Evolutionary conservation across 2,888 invertebrate genomes (phyloP).

Genomic region (Hypolimnas misippus): DNA sequence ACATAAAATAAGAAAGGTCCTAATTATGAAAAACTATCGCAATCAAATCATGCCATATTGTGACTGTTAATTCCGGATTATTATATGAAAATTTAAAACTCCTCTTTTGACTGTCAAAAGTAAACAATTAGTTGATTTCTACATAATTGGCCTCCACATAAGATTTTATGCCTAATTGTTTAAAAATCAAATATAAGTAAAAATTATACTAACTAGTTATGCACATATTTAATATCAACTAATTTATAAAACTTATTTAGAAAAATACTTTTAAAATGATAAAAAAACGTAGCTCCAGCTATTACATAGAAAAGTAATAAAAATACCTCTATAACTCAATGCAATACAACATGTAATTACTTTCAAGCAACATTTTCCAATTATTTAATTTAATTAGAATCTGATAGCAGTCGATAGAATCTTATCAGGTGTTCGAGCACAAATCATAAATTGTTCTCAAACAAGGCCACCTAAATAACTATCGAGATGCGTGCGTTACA

Average conservation of each 20-base stretch:
- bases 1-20: too few relatives aligned
- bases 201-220: too few relatives aligned
- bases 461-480: constrained; percentile 63
- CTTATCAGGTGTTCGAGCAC: constrained; percentile 48
- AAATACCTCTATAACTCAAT: constrained; percentile 11
- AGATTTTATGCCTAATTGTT: too few relatives aligned
- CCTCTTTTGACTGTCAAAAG: too few relatives aligned
- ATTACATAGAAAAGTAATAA: not conserved
- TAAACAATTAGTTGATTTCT: too few relatives aligned
- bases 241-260: not conserved
- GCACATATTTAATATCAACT: too few relatives aligned
- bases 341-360: constrained; percentile 17
- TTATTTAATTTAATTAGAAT: constrained; percentile 35
- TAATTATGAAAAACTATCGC: too few relatives aligned
- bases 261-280: not conserved
- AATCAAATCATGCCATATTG: too few relatives aligned
- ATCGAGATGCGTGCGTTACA: constrained; percentile 58
- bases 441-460: constrained; percentile 56
- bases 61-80: too few relatives aligned
- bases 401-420: constrained; percentile 31
- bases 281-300: not conserved
- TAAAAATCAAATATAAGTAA: too few relatives aligned
- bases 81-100: too few relatives aligned
- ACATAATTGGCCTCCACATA: too few relatives aligned
- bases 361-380: constrained; percentile 31